A percentile compares a stretch with the other conserved stretches of the same genome.
Evolutionary conservation across 2,888 invertebrate genomes (phyloP).

Genomic region (Cosmorhoe ocellata): DNA sequence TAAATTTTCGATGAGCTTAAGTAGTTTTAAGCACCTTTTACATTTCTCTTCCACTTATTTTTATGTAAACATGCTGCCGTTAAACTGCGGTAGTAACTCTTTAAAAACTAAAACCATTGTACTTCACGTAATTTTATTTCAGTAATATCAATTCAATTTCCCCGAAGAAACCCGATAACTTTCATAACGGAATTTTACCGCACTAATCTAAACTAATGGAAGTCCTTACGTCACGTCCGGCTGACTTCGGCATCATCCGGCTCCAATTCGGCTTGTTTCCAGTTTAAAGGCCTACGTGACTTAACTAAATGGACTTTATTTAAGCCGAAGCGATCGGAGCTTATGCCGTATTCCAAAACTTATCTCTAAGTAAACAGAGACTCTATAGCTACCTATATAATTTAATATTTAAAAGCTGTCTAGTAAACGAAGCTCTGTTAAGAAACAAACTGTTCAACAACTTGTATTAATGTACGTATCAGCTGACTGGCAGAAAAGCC

Average conservation of each 20-base stretch:
- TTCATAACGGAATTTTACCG: constrained; percentile 10
- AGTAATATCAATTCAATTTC: constrained; percentile 4
- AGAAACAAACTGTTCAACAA: too few species aligned
- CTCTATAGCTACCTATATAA: not conserved
- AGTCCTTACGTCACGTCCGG: constrained; percentile 32
- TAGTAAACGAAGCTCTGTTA: too few species aligned
- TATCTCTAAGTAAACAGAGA: not conserved
- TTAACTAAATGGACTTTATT: constrained; percentile 45
- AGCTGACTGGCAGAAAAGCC: too few species aligned
- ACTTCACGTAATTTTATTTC: too few species aligned
- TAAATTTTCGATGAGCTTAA: too few species aligned
- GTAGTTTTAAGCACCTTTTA: too few species aligned
- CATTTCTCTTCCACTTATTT: too few species aligned
- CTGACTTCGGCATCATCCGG: constrained; percentile 33
- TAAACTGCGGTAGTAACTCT: too few species aligned
- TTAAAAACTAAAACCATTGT: too few species aligned
- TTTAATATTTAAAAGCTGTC: not conserved
- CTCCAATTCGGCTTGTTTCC: constrained; percentile 34
- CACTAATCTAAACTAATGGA: constrained; percentile 24
- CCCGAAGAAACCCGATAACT: constrained; percentile 1
- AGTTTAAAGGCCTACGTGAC: constrained; percentile 52
- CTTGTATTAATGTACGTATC: too few species aligned
- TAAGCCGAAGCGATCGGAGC: constrained; percentile 17
- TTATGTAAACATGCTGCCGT: too few species aligned
- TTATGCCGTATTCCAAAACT: constrained; percentile 2